Conservation (phyloP, 2,113 vertebrate genomes). For the Vulpes lagopus region DNA sequence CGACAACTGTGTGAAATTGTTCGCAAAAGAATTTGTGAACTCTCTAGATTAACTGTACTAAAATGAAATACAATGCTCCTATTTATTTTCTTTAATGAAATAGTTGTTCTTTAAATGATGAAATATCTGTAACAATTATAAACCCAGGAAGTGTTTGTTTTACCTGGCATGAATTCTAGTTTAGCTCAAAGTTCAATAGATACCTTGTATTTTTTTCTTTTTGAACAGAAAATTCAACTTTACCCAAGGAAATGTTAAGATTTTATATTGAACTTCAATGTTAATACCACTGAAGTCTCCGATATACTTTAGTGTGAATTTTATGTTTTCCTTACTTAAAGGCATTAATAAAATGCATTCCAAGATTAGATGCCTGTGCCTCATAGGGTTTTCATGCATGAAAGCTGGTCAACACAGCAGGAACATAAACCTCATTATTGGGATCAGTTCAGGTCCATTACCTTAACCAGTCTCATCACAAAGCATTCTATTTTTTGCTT, state of each 20-base stretch:
- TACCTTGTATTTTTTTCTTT: not conserved
- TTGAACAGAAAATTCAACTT: constrained; percentile 1
- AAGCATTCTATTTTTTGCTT: constrained; percentile 68
- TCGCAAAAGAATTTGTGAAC: constrained; percentile 16
- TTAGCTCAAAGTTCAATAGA: constrained; percentile 33
- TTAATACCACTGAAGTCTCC: constrained; percentile 46
- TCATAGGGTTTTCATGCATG: constrained; percentile 58
- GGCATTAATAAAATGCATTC: constrained; percentile 51
- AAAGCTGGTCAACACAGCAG: constrained; percentile 35
- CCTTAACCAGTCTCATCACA: constrained; percentile 58
- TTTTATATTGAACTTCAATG: not conserved
- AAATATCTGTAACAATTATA: not conserved
- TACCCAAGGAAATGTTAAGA: constrained; percentile 49
- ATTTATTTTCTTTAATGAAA: constrained; percentile 22
- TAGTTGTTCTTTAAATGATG: constrained; percentile 33
- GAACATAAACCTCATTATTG: constrained; percentile 26
- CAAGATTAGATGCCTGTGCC: constrained; percentile 54
- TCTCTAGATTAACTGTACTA: constrained; percentile 7
- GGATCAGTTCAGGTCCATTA: constrained; percentile 44
- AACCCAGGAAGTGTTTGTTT: not conserved
- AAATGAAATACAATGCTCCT: not conserved
- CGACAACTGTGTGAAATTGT: not conserved
- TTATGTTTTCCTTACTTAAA: constrained; percentile 63
- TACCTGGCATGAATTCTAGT: not conserved
- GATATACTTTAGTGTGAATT: not conserved